Evolutionary conservation across 2,113 vertebrate species (phyloP).

Genomic region (Bostrychus sinensis): DNA sequence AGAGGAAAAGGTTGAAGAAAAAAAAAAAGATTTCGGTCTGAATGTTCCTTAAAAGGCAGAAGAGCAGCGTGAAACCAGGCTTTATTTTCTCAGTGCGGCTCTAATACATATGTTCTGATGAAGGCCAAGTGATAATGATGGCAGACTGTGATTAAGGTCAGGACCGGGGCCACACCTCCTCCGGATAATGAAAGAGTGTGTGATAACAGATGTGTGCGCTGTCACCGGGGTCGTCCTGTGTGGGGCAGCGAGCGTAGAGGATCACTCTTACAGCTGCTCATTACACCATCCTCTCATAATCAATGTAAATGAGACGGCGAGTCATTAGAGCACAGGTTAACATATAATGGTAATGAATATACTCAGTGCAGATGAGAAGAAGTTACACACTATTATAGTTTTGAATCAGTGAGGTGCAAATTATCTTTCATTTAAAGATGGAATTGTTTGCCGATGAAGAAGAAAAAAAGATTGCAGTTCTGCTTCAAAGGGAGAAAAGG

Average conservation of each 20-base stretch:
- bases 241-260: no score
- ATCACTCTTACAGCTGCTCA: constrained; percentile 15
- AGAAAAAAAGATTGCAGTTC: no score
- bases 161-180: constrained; percentile 15
- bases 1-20: no score
- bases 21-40: no score
- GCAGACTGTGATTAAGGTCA: constrained; percentile 43
- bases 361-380: no score
- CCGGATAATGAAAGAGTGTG: constrained; percentile 33
- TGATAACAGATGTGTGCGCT: background rate
- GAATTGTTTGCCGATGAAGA: no score
- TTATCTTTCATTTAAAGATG: no score
- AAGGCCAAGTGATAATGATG: constrained; percentile 22
- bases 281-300: constrained; percentile 22
- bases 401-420: no score
- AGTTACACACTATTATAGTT: no score
- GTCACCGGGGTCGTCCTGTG: background rate
- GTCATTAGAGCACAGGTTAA: background rate
- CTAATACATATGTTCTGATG: constrained; percentile 26
- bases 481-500: no score
- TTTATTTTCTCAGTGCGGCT: background rate
- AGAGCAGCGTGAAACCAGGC: background rate
- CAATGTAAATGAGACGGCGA: constrained; percentile 24
- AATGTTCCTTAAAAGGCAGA: constrained; percentile 1
- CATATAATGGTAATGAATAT: no score